These are phyloP conservation scores for Heptranchias perlo DNA, from an alignment of 2,113 vertebrate genomes.

Conservation along the genomic window DNA sequence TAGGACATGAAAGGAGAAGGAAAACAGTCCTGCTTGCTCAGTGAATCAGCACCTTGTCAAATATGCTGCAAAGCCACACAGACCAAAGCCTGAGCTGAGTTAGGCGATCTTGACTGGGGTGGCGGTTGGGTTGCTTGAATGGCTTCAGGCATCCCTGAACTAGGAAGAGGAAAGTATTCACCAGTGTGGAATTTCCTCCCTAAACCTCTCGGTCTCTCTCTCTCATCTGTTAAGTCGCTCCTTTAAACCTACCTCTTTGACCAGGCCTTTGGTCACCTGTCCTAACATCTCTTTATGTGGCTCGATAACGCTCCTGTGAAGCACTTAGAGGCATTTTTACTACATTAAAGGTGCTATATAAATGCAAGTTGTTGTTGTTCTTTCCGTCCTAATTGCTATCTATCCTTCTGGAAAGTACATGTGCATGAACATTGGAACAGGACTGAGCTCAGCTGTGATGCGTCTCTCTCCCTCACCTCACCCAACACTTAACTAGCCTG, in stretches of 20 bases:
- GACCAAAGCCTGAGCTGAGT: neutral
- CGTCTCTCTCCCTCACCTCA: neutral
- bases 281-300: neutral
- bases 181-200: neutral
- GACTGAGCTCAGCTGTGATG: neutral
- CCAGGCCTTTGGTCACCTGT: neutral
- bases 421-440: neutral
- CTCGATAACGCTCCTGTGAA: neutral
- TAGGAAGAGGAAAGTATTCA: neutral
- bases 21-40: neutral
- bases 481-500: neutral
- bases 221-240: neutral
- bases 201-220: neutral
- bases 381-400: neutral
- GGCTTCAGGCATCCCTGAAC: neutral
- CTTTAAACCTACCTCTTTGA: neutral
- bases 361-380: neutral
- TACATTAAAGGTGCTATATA: neutral
- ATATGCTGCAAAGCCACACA: neutral
- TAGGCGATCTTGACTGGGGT: neutral
- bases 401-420: neutral
- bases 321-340: neutral
- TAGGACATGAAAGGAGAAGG: neutral
- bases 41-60: neutral
- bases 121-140: neutral